These are phyloP conservation scores for Stenodema calcarata DNA, from an alignment of 2,888 invertebrate species.

Conservation along the genomic window DNA sequence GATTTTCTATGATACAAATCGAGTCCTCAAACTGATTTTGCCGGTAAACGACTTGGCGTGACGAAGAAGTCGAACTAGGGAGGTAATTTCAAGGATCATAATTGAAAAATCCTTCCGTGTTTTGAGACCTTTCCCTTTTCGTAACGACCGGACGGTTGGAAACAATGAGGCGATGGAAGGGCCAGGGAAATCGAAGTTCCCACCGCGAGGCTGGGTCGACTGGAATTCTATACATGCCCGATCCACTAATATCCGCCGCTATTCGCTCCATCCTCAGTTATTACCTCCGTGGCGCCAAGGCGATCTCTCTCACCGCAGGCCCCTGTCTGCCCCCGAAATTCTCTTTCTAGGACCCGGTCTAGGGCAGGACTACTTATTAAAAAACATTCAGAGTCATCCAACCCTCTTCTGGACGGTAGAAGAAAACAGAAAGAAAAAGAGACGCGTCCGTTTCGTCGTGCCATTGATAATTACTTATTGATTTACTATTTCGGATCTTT, in stretches of 20 bases:
- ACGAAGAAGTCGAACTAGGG: too few relatives aligned
- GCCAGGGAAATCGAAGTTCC: background rate
- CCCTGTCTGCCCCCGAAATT: conserved; percentile 45
- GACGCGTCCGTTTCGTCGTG: background rate
- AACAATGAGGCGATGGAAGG: background rate
- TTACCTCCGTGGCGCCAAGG: conserved; percentile 33
- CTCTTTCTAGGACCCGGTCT: conserved; percentile 1
- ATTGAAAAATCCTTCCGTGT: background rate
- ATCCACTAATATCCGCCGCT: conserved; percentile 25
- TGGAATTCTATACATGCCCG: background rate
- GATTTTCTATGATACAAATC: too few relatives aligned
- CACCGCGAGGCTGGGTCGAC: background rate
- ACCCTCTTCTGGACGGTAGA: background rate
- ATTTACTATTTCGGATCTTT: background rate
- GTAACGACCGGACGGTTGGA: background rate
- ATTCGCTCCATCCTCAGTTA: conserved; percentile 33
- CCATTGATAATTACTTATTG: conserved; percentile 5
- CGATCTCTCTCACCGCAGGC: conserved; percentile 35
- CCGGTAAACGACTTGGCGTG: too few relatives aligned
- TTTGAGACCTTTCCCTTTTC: background rate
- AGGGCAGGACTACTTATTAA: conserved; percentile 3
- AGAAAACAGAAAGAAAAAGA: background rate
- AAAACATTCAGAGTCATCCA: background rate
- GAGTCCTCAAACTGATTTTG: too few relatives aligned
- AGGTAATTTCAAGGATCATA: too few relatives aligned